These are phyloP conservation scores for Notolepis coatsorum DNA, from an alignment of 2,797 vertebrate genomes.

Conservation along the genomic window DNA sequence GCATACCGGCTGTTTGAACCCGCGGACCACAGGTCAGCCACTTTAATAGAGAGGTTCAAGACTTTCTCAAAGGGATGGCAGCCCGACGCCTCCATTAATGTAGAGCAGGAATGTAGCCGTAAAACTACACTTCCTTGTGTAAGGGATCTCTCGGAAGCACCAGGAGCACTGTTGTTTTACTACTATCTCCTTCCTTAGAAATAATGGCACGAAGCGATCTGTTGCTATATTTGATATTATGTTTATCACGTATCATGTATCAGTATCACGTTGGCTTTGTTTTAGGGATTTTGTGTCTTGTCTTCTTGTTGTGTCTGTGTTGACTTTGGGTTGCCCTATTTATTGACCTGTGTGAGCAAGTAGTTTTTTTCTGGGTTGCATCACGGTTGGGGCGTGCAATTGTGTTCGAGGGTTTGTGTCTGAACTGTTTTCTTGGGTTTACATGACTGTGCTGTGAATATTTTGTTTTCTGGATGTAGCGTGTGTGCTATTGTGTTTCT, in stretches of 20 bases:
- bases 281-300: too few species aligned
- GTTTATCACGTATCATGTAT: neutral
- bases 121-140: constrained; percentile 79
- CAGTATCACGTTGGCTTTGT: constrained; percentile 18
- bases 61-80: constrained; percentile 77
- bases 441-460: constrained; percentile 66
- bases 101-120: constrained; percentile 78
- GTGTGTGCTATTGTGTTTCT: constrained; percentile 21
- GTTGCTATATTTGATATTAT: constrained; percentile 16
- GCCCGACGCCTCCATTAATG: constrained; percentile 80
- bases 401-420: constrained; percentile 27
- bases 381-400: constrained; percentile 40
- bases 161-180: constrained; percentile 48
- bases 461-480: constrained; percentile 64
- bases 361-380: too few species aligned
- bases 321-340: neutral
- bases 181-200: constrained; percentile 28
- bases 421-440: constrained; percentile 38
- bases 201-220: constrained; percentile 28
- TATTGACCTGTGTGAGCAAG: neutral
- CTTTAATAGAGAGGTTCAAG: constrained; percentile 83
- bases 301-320: neutral
- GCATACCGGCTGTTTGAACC: constrained; percentile 79
- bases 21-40: constrained; percentile 77
- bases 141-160: constrained; percentile 62